phyloP scores from a whole-genome alignment of 2,888 invertebrate species.

The Dasypolia templi region DNA sequence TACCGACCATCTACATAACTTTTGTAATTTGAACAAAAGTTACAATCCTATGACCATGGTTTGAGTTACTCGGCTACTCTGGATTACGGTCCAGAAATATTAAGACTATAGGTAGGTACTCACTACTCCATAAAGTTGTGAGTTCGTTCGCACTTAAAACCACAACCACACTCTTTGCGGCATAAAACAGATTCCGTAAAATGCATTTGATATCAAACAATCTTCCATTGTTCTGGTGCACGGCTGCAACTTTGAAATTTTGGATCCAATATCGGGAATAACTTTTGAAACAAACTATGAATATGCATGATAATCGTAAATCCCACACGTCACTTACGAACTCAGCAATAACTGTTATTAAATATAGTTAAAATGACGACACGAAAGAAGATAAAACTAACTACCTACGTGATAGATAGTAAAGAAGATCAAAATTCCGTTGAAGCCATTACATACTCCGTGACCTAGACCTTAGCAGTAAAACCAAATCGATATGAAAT shows the following conservation, averaged over 20 bases:
- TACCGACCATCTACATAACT: not conserved
- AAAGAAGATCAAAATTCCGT: slow-evolving; percentile 25
- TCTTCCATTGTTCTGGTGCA: slow-evolving; percentile 8
- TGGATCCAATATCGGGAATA: not conserved
- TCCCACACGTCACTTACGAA: not conserved
- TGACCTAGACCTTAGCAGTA: slow-evolving; percentile 62
- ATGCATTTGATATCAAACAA: slow-evolving; percentile 30
- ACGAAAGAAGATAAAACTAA: not conserved
- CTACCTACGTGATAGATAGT: not conserved
- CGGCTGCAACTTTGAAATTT: not conserved
- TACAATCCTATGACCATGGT: slow-evolving; percentile 10
- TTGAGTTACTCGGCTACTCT: not conserved
- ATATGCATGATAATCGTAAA: not conserved
- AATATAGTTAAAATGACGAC: not conserved
- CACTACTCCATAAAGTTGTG: not conserved
- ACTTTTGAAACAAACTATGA: not conserved
- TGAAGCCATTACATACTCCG: slow-evolving; percentile 33
- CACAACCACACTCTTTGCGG: slow-evolving; percentile 18
- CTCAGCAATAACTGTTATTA: not conserved
- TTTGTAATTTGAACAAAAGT: slow-evolving; percentile 16
- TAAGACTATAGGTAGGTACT: not conserved
- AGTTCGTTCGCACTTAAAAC: not conserved
- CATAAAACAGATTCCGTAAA: not conserved
- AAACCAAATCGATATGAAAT: slow-evolving; percentile 59
- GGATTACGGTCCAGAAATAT: not conserved